A percentile compares a stretch with the other conserved stretches of the same genome.
phyloP scores from a whole-genome alignment of 2,113 vertebrate species.

The Thermophis baileyi region DNA sequence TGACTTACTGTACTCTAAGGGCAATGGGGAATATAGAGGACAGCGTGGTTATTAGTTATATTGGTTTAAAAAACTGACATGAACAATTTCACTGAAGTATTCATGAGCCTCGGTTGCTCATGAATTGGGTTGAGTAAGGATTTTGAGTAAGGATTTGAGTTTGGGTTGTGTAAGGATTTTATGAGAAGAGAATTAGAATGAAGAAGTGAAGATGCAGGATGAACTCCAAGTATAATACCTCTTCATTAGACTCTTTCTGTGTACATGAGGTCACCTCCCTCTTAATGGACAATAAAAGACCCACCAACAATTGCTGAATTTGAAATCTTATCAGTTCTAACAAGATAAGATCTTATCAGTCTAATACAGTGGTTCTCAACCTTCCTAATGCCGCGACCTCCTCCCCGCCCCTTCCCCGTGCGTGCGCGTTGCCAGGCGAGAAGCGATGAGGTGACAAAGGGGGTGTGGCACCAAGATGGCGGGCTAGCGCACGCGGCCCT shows the following conservation, averaged over 20 bases:
- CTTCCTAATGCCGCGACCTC: no score
- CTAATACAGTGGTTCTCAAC: no score
- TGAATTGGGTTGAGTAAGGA: not conserved
- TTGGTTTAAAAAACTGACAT: not conserved
- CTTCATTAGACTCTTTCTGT: not conserved
- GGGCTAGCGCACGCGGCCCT: no score
- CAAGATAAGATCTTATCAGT: no score
- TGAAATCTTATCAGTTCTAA: not conserved
- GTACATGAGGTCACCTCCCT: not conserved
- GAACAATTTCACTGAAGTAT: not conserved
- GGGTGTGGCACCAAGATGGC: no score
- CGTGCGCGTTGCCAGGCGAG: no score
- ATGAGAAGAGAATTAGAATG: not conserved
- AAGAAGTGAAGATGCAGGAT: not conserved
- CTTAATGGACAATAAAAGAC: not conserved
- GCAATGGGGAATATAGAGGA: not conserved
- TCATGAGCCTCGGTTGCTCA: not conserved
- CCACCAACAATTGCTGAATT: not conserved
- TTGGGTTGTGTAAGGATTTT: not conserved
- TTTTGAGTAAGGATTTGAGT: no score
- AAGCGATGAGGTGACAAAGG: no score
- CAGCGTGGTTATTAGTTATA: not conserved
- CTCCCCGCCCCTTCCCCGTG: no score
- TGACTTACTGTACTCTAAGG: not conserved
- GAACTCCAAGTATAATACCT: not conserved